Conservation (phyloP, 2,888 invertebrate species). For the Watsonalla binaria region DNA sequence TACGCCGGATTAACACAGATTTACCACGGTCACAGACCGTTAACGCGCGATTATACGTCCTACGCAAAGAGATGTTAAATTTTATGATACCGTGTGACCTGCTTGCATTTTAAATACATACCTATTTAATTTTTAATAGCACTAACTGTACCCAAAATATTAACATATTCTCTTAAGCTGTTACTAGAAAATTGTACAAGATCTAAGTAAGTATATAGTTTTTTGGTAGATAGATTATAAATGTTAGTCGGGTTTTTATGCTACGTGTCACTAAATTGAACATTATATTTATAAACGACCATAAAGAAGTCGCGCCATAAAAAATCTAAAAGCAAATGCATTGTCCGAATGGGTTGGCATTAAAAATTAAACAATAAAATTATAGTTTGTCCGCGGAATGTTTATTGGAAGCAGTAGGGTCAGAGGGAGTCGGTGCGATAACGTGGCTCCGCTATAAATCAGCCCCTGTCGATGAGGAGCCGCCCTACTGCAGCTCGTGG, state of each 20-base stretch:
- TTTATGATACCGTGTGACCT: slow-evolving; percentile 48
- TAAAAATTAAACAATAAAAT: slow-evolving; percentile 1
- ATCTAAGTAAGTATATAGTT: too few relatives aligned
- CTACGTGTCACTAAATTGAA: too few relatives aligned
- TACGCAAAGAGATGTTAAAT: slow-evolving; percentile 68
- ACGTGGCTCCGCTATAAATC: slow-evolving; percentile 68
- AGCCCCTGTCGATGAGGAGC: slow-evolving; percentile 72
- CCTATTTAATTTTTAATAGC: neutral
- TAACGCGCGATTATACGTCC: slow-evolving; percentile 71
- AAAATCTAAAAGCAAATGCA: neutral
- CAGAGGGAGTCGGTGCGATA: slow-evolving; percentile 50
- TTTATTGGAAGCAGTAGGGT: slow-evolving; percentile 1
- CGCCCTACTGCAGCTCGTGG: slow-evolving; percentile 68
- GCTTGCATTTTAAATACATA: slow-evolving; percentile 43
- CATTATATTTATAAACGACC: neutral
- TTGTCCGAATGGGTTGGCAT: neutral
- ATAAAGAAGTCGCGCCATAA: neutral
- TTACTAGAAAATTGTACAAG: too few relatives aligned
- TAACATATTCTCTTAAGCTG: too few relatives aligned
- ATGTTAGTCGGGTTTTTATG: too few relatives aligned
- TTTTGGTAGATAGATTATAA: too few relatives aligned
- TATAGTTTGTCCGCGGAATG: neutral
- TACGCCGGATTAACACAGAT: slow-evolving; percentile 71
- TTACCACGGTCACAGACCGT: slow-evolving; percentile 69
- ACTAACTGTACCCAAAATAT: too few relatives aligned